Conservation (phyloP, 2,113 vertebrate genomes). For the Phaetusa simplex region DNA sequence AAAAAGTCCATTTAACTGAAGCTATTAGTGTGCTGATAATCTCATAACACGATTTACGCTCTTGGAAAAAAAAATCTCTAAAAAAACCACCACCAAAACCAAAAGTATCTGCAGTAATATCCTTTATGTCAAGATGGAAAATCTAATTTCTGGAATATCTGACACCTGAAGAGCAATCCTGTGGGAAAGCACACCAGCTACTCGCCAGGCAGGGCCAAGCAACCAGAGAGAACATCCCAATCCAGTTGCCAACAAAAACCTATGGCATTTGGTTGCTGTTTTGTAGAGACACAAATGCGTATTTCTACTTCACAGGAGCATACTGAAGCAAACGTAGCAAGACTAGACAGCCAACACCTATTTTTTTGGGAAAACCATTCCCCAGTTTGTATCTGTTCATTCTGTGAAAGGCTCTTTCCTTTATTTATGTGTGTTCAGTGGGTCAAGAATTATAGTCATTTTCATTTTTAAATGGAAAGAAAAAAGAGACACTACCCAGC, state of each 20-base stretch:
- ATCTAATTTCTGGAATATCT: constrained; percentile 28
- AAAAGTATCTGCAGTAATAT: background rate
- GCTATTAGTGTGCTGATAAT: background rate
- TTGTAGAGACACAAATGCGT: background rate
- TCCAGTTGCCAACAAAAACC: constrained; percentile 10
- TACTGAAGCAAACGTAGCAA: background rate
- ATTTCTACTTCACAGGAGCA: background rate
- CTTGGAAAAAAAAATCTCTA: background rate
- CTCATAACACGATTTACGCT: background rate
- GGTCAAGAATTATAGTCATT: background rate
- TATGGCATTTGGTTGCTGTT: background rate
- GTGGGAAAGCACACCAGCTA: background rate
- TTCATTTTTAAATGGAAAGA: background rate
- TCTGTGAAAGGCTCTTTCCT: background rate
- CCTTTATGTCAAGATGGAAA: constrained; percentile 28
- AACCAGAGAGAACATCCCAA: background rate
- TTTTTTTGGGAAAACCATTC: background rate
- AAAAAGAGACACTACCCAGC: background rate
- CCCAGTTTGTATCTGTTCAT: background rate
- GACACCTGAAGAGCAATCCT: constrained; percentile 28
- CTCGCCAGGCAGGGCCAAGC: background rate
- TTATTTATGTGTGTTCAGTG: background rate
- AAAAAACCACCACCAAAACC: background rate
- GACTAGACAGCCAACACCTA: background rate
- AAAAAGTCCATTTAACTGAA: background rate